Evolutionary conservation across 2,888 invertebrate species (phyloP).

Genomic region (Polyommatus icarus): DNA sequence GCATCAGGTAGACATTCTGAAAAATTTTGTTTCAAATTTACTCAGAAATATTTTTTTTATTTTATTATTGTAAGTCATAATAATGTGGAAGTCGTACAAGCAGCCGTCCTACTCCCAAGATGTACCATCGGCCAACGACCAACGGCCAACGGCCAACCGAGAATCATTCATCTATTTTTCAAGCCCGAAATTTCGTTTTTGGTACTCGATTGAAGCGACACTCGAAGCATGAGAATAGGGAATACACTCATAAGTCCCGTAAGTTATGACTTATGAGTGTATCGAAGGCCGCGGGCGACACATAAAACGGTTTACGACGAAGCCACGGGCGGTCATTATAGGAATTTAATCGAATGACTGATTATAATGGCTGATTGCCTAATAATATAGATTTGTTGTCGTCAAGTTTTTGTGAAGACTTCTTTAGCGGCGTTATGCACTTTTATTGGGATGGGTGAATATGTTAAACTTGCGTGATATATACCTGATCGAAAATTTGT

Average conservation of each 20-base stretch:
- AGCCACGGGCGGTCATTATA: constrained; percentile 25
- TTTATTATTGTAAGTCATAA: too few relatives aligned
- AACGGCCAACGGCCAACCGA: too few relatives aligned
- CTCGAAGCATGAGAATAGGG: background rate
- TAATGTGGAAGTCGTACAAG: too few relatives aligned
- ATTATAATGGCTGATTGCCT: background rate
- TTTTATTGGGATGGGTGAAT: background rate
- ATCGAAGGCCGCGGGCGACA: constrained; percentile 8
- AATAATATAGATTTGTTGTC: background rate
- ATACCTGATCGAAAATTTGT: too few relatives aligned
- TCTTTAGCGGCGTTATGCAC: background rate
- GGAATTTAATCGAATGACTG: constrained; percentile 18
- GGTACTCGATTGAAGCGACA: background rate
- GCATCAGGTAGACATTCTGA: too few relatives aligned
- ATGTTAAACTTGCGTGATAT: too few relatives aligned
- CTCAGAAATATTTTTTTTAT: too few relatives aligned
- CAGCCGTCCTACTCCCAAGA: too few relatives aligned
- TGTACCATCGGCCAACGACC: too few relatives aligned
- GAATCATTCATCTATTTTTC: too few relatives aligned
- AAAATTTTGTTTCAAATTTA: too few relatives aligned
- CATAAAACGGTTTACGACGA: constrained; percentile 14
- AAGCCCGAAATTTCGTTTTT: too few relatives aligned
- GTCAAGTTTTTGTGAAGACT: background rate
- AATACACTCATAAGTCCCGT: background rate
- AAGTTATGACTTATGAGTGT: constrained; percentile 3